Conservation (phyloP, 2,113 vertebrate genomes). For the Lepidothrix coronata region DNA sequence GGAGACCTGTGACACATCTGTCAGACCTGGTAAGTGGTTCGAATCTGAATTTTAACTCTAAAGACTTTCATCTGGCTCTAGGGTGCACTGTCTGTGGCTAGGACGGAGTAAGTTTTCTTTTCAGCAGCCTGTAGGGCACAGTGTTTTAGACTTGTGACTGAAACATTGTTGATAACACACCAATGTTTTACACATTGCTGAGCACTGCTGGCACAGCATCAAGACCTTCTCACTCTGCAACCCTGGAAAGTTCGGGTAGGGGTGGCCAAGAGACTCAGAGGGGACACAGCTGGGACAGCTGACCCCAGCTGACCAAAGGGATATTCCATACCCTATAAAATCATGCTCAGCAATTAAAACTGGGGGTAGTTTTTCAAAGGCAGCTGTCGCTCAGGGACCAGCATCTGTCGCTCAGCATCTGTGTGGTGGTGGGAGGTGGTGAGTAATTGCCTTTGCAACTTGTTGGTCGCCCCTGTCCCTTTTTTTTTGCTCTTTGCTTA, state of each 20-base stretch:
- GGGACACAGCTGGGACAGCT: neutral
- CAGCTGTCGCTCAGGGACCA: neutral
- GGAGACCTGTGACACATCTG: neutral
- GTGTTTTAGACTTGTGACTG: neutral
- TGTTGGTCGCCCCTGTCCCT: rapidly evolving
- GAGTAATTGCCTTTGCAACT: neutral
- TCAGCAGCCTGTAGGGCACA: rapidly evolving
- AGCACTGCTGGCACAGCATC: neutral
- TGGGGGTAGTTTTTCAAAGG: neutral
- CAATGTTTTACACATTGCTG: neutral
- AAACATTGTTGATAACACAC: neutral
- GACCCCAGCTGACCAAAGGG: neutral
- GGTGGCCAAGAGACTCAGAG: neutral
- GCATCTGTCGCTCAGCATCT: no score
- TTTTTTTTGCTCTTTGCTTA: neutral
- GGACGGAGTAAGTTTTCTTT: neutral
- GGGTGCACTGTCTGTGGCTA: neutral
- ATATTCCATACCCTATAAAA: neutral
- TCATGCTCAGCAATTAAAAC: neutral
- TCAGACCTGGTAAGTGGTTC: neutral
- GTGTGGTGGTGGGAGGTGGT: neutral
- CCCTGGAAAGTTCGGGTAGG: neutral
- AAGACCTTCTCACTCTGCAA: neutral
- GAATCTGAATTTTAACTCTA: neutral
- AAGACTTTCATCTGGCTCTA: neutral